A percentile compares a stretch with the other conserved stretches of the same genome.
Conservation (phyloP, 92 coral and sea anemone genomes). For the Parazoanthus atlanticus region DNA sequence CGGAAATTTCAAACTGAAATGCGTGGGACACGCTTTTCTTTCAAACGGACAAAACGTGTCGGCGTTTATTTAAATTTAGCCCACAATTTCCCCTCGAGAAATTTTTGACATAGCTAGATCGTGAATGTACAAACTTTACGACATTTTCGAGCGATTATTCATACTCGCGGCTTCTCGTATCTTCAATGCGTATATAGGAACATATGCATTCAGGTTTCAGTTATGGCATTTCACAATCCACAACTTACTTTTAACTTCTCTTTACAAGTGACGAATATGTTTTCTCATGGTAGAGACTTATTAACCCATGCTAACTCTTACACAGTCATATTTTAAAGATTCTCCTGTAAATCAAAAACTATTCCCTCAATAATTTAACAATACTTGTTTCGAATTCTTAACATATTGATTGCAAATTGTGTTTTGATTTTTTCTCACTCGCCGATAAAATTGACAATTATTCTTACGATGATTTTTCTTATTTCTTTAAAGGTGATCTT, state of each 20-base stretch:
- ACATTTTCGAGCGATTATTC: slow-evolving; percentile 36
- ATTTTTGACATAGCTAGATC: slow-evolving; percentile 32
- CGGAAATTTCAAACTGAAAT: slow-evolving; percentile 57
- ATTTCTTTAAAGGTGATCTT: slow-evolving; percentile 84
- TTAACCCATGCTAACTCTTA: background rate
- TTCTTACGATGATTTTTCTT: slow-evolving; percentile 48
- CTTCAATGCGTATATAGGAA: background rate
- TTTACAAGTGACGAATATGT: slow-evolving; percentile 25
- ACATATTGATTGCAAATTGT: background rate
- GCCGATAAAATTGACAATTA: background rate
- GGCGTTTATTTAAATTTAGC: slow-evolving; percentile 44
- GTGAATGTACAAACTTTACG: background rate
- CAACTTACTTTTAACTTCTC: slow-evolving; percentile 24
- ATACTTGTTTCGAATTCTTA: background rate
- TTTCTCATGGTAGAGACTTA: slow-evolving; percentile 18
- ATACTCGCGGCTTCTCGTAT: background rate
- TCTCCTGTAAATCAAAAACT: background rate
- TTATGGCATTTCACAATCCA: slow-evolving; percentile 27
- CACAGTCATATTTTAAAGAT: background rate
- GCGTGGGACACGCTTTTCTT: slow-evolving; percentile 61
- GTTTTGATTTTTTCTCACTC: background rate
- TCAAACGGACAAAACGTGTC: slow-evolving; percentile 32
- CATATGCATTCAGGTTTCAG: background rate
- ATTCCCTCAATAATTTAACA: background rate
- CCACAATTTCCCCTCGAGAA: slow-evolving; percentile 43